Conservation (phyloP, 1,140 invertebrate genomes). For the Formica exsecta region DNA sequence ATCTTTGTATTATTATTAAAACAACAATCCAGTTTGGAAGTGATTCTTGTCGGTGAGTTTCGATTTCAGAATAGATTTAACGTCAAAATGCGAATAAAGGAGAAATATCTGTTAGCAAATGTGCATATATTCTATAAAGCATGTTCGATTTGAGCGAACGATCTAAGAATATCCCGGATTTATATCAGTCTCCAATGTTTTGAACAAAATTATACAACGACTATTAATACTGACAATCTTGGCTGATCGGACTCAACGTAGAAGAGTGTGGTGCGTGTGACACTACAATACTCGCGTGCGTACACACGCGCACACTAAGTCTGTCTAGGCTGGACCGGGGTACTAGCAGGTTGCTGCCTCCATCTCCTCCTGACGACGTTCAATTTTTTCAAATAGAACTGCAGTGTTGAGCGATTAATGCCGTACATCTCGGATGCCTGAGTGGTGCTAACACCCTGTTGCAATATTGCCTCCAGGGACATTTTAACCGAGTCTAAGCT, state of each 20-base stretch:
- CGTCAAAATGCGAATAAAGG: conserved; percentile 11
- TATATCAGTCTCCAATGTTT: not conserved
- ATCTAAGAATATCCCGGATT: not conserved
- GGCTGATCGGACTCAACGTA: conserved; percentile 17
- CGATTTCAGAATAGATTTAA: conserved; percentile 5
- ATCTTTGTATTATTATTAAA: conserved; percentile 21
- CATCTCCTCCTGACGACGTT: conserved; percentile 85
- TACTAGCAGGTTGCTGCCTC: conserved; percentile 76
- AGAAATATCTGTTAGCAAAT: not conserved
- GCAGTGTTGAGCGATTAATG: conserved; percentile 87
- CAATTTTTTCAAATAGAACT: conserved; percentile 88
- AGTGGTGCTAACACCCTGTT: conserved; percentile 87
- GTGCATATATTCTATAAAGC: conserved; percentile 8
- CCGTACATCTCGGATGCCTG: conserved; percentile 87
- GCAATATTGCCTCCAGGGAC: conserved; percentile 87
- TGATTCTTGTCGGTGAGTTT: conserved; percentile 54
- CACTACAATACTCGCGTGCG: conserved; percentile 22
- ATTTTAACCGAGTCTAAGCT: conserved; percentile 86
- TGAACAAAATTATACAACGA: conserved; percentile 1
- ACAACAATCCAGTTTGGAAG: conserved; percentile 52
- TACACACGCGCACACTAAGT: conserved; percentile 64
- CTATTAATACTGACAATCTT: conserved; percentile 10
- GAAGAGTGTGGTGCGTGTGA: conserved; percentile 18
- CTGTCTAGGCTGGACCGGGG: conserved; percentile 69
- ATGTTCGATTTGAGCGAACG: not conserved